A percentile compares a stretch with the other conserved stretches of the same genome.
Evolutionary conservation across 2,888 invertebrate species (phyloP).

Genomic region (Eudemis profundana): DNA sequence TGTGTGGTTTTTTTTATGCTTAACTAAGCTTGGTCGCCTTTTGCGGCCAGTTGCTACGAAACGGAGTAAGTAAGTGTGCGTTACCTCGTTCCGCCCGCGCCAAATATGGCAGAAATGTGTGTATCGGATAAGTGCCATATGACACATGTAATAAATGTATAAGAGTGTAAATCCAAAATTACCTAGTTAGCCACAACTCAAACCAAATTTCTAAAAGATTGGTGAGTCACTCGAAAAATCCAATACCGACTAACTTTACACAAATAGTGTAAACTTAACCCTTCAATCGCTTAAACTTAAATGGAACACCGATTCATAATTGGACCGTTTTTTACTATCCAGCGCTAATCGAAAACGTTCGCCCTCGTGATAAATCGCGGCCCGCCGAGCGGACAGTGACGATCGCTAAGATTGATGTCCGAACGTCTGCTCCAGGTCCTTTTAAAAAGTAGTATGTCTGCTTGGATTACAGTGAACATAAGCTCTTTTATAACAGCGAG

Average conservation of each 20-base stretch:
- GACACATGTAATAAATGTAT: no score
- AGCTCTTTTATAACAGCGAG: slow-evolving; percentile 10
- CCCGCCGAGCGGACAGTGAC: slow-evolving; percentile 75
- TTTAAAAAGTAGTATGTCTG: slow-evolving; percentile 2
- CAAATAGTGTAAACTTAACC: slow-evolving; percentile 37
- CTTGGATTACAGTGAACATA: slow-evolving; percentile 3
- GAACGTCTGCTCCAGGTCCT: slow-evolving; percentile 39
- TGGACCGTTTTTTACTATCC: slow-evolving; percentile 69
- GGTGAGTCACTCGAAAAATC: not conserved
- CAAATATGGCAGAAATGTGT: no score
- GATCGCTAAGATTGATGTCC: slow-evolving; percentile 77
- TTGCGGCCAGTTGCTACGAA: no score
- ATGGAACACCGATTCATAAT: slow-evolving; percentile 62
- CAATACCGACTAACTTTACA: not conserved
- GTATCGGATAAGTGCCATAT: no score
- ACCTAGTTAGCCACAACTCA: no score
- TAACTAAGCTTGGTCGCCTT: no score
- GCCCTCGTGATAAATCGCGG: slow-evolving; percentile 77
- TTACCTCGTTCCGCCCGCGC: no score
- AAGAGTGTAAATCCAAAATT: no score
- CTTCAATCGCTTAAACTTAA: slow-evolving; percentile 43
- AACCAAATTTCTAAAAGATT: not conserved
- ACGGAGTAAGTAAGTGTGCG: no score
- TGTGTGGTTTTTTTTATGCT: no score
- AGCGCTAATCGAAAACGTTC: slow-evolving; percentile 81